Evolutionary conservation across 1,140 invertebrate species (phyloP).

Genomic region (Pachypeltis micranthus): DNA sequence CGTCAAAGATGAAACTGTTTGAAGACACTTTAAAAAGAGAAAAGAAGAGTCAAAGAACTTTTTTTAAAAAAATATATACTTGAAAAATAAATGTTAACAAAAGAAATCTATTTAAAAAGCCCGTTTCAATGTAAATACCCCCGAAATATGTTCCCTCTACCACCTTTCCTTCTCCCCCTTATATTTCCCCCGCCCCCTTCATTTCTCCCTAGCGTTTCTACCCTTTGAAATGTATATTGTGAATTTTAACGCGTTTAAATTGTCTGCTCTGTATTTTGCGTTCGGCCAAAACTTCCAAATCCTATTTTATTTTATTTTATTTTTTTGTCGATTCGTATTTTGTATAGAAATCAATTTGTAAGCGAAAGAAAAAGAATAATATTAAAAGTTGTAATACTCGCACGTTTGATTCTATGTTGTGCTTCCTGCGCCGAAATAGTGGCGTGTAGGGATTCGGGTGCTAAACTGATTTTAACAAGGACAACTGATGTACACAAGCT

Average conservation of each 20-base stretch:
- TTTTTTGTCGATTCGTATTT: not conserved
- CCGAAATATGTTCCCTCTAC: too few relatives aligned
- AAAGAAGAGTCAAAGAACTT: not conserved
- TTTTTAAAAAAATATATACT: not conserved
- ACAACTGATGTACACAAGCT: too few relatives aligned
- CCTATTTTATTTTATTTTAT: not conserved
- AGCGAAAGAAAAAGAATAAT: not conserved
- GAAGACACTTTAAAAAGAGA: too few relatives aligned
- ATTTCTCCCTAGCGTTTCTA: not conserved
- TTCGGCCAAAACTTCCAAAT: not conserved
- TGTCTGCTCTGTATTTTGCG: not conserved
- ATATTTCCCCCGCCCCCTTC: too few relatives aligned
- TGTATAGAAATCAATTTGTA: not conserved
- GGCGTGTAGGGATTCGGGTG: too few relatives aligned
- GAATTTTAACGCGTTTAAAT: not conserved
- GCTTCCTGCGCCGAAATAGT: too few relatives aligned
- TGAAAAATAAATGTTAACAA: not conserved
- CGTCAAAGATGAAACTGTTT: not conserved
- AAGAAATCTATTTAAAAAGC: not conserved
- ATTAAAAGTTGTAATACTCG: too few relatives aligned
- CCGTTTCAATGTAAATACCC: not conserved
- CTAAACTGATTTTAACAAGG: too few relatives aligned
- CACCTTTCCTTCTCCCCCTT: too few relatives aligned
- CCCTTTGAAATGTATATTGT: not conserved
- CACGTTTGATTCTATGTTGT: too few relatives aligned